Percentiles rank a stretch among this genome's conserved stretches.
These are phyloP conservation scores for Cisticola juncidis DNA, from an alignment of 2,113 vertebrate genomes.

Conservation along the genomic window DNA sequence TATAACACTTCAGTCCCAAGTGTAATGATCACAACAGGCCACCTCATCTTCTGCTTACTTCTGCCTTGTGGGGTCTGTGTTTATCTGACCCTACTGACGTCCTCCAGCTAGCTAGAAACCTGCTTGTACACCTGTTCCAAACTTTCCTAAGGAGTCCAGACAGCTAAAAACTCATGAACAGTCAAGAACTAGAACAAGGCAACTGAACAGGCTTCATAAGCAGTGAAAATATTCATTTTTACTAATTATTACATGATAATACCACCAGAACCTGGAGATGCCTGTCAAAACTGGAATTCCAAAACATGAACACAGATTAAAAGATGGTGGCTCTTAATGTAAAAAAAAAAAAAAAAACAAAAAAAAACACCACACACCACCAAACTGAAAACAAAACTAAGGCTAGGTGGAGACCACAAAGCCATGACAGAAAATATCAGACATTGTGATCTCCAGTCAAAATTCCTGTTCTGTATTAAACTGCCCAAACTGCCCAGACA, in stretches of 20 bases:
- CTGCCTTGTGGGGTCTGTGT: fast-evolving
- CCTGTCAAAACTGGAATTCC: not conserved
- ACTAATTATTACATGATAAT: not conserved
- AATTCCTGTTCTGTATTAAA: not conserved
- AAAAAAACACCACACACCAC: too few relatives aligned
- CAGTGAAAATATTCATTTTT: not conserved
- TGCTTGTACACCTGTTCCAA: not conserved
- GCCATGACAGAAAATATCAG: not conserved
- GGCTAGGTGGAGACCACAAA: not conserved
- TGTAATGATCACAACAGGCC: not conserved
- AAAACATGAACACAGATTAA: not conserved
- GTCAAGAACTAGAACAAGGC: not conserved
- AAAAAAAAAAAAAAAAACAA: not conserved
- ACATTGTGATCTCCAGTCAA: not conserved
- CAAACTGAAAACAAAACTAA: not conserved
- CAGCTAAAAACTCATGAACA: not conserved
- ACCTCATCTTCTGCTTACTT: not conserved
- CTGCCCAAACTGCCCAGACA: not conserved
- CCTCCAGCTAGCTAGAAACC: not conserved
- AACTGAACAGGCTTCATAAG: not conserved
- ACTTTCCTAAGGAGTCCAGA: not conserved
- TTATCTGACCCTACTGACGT: not conserved
- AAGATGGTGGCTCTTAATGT: not conserved
- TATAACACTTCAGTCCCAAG: not conserved
- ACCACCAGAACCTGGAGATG: not conserved